These are phyloP conservation scores for Apis dorsata DNA, from an alignment of 1,140 invertebrate species.

Conservation along the genomic window DNA sequence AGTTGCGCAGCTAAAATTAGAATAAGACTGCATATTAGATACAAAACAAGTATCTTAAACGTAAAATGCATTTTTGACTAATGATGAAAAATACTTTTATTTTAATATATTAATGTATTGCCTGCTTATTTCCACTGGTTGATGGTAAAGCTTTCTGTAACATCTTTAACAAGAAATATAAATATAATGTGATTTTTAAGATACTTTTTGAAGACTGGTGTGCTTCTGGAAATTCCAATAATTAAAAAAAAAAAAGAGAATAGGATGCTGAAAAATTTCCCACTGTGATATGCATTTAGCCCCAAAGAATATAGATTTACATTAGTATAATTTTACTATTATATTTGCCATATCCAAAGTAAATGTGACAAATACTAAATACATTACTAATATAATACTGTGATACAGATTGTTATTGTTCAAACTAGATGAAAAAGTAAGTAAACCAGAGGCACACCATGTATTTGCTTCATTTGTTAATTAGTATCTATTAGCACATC, in stretches of 20 bases:
- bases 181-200: slow-evolving; percentile 65
- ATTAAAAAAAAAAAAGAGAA: slow-evolving; percentile 65
- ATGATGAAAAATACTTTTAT: slow-evolving; percentile 52
- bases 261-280: slow-evolving; percentile 72
- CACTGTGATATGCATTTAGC: slow-evolving; percentile 80
- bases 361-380: slow-evolving; percentile 77
- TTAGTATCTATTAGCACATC: slow-evolving; percentile 72
- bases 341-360: slow-evolving; percentile 80
- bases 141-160: slow-evolving; percentile 64
- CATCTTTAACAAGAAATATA: slow-evolving; percentile 56
- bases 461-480: slow-evolving; percentile 72
- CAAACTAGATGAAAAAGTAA: slow-evolving; percentile 74
- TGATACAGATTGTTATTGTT: slow-evolving; percentile 80
- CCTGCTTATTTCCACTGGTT: slow-evolving; percentile 73
- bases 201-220: slow-evolving; percentile 57
- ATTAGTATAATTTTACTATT: slow-evolving; percentile 80
- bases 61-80: slow-evolving; percentile 74
- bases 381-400: slow-evolving; percentile 78
- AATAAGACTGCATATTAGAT: slow-evolving; percentile 75
- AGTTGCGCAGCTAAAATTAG: slow-evolving; percentile 70
- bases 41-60: slow-evolving; percentile 71
- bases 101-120: slow-evolving; percentile 50
- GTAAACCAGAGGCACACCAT: slow-evolving; percentile 71
- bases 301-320: slow-evolving; percentile 80
- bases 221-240: slow-evolving; percentile 60